phyloP scores from a whole-genome alignment of 2,888 invertebrate species.

The Caenorhabditis angaria region DNA sequence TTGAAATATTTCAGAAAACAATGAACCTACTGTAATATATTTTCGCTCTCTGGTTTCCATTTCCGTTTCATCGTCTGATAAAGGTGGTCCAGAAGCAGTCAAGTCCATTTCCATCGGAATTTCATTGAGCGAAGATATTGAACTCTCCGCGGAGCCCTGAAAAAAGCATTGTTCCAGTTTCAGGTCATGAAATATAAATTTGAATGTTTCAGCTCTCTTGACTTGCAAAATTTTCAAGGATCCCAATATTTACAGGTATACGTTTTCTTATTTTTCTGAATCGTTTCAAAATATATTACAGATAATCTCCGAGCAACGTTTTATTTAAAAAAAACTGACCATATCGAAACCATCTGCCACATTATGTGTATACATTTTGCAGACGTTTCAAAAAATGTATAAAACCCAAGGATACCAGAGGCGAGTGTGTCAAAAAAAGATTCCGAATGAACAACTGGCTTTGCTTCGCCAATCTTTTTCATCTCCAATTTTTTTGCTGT shows the following conservation, averaged over 20 bases:
- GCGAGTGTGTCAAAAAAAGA: background rate
- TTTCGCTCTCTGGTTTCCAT: conserved; percentile 51
- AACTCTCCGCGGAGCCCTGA: conserved; percentile 57
- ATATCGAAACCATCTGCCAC: conserved; percentile 33
- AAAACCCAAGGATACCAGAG: background rate
- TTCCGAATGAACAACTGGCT: conserved; percentile 1
- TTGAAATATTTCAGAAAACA: background rate
- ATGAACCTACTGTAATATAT: conserved; percentile 41
- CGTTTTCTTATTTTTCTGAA: no score
- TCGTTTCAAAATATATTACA: no score
- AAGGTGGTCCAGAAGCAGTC: conserved; percentile 61
- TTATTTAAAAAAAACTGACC: conserved; percentile 16
- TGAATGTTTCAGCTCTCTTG: no score
- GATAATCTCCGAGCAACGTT: no score
- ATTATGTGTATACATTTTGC: conserved; percentile 34
- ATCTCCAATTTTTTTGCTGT: background rate
- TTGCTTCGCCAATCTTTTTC: background rate
- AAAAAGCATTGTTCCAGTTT: background rate
- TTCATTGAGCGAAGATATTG: conserved; percentile 55
- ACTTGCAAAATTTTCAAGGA: no score
- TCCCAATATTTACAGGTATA: no score
- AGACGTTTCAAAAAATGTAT: background rate
- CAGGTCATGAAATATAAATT: background rate
- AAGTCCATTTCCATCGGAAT: conserved; percentile 69
- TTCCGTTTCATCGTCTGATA: conserved; percentile 61